Evolutionary conservation across 2,888 invertebrate species (phyloP).

Genomic region (Hofmannophila pseudospretella): DNA sequence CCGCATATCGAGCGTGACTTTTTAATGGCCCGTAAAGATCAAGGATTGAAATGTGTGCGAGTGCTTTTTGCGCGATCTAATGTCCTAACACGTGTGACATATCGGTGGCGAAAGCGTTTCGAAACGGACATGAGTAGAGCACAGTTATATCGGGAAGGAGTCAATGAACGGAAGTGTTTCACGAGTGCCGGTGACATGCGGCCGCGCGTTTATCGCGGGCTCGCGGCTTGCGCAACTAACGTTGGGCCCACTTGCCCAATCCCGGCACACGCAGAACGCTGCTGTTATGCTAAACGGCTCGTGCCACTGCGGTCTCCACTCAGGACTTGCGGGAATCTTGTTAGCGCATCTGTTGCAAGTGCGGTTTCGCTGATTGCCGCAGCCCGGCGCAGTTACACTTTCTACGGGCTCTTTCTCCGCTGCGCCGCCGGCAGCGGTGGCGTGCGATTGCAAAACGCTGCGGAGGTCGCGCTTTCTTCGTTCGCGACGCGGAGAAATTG

Average conservation of each 20-base stretch:
- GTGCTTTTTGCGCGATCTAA: conserved; percentile 26
- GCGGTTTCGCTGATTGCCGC: conserved; percentile 35
- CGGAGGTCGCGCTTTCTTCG: conserved; percentile 78
- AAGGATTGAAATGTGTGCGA: conserved; percentile 31
- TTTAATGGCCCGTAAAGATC: conserved; percentile 49
- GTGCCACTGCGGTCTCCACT: conserved; percentile 37
- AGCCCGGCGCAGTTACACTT: conserved; percentile 40
- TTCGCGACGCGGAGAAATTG: conserved; percentile 75
- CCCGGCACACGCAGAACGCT: conserved; percentile 35
- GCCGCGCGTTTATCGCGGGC: conserved; percentile 64
- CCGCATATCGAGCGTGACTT: conserved; percentile 33
- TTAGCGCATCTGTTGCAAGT: conserved; percentile 51
- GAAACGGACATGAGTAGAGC: conserved; percentile 50
- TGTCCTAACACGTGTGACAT: conserved; percentile 43
- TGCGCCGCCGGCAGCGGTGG: conserved; percentile 22
- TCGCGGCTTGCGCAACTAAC: too few relatives aligned
- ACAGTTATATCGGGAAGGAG: conserved; percentile 71
- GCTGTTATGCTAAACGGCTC: conserved; percentile 35
- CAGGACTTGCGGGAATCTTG: conserved; percentile 46
- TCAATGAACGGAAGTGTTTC: conserved; percentile 77
- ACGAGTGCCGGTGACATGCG: conserved; percentile 67
- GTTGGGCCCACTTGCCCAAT: conserved; percentile 60
- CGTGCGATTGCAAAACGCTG: conserved; percentile 72
- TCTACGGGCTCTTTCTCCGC: conserved; percentile 60
- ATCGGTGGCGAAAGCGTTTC: conserved; percentile 57